phyloP scores from a whole-genome alignment of 2,797 vertebrate genomes.

The Melanotaenia maccullochi region DNA sequence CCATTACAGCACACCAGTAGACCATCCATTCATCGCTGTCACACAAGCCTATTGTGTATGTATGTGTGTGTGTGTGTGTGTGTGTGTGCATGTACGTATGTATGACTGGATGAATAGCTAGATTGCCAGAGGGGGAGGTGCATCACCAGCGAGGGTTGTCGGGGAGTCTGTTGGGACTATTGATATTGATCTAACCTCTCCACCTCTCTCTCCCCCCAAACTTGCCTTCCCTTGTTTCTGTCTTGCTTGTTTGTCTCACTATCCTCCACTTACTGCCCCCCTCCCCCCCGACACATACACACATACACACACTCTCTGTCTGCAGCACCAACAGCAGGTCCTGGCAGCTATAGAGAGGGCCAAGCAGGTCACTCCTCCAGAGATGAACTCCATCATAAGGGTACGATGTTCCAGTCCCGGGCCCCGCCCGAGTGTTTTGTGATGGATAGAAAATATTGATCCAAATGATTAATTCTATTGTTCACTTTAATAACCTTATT shows the following conservation, averaged over 20 bases:
- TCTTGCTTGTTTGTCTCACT: conserved; percentile 53
- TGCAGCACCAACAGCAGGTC: conserved; percentile 98
- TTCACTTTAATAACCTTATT: conserved; percentile 12
- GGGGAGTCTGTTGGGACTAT: conserved; percentile 64
- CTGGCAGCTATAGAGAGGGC: conserved; percentile 96
- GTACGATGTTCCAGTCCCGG: conserved; percentile 80
- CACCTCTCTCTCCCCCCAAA: conserved; percentile 38
- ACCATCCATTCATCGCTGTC: conserved; percentile 64
- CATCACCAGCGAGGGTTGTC: conserved; percentile 54
- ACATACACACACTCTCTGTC: conserved; percentile 7
- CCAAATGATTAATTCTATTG: conserved; percentile 8
- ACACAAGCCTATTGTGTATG: conserved; percentile 35
- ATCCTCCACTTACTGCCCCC: conserved; percentile 4
- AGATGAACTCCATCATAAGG: conserved; percentile 99
- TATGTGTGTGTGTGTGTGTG: not conserved
- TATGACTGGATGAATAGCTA: conserved; percentile 52
- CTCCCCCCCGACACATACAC: not conserved
- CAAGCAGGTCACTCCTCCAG: conserved; percentile 97
- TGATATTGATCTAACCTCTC: conserved; percentile 80
- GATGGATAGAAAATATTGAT: conserved; percentile 32
- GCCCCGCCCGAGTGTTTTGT: conserved; percentile 2
- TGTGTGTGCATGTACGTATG: conserved; percentile 17
- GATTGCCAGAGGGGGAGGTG: conserved; percentile 46
- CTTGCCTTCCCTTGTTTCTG: conserved; percentile 54
- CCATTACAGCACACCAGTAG: conserved; percentile 71